Conservation (phyloP, 1,140 invertebrate species). For the Thalassaphorura encarpata region DNA sequence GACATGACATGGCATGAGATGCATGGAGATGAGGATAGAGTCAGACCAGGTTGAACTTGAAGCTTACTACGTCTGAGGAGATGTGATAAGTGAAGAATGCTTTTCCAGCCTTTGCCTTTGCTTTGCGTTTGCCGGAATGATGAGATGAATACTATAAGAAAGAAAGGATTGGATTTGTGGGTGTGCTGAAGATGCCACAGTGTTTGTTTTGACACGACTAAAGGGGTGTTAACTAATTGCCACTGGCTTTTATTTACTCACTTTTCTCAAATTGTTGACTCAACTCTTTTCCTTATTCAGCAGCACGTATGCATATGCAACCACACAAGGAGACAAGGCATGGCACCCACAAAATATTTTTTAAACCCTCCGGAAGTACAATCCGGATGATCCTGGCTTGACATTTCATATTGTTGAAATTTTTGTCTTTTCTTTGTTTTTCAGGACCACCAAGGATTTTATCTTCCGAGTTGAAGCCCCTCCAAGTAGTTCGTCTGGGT, state of each 20-base stretch:
- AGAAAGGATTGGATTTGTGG: neutral
- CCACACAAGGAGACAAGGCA: neutral
- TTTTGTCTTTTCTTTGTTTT: neutral
- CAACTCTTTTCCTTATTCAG: neutral
- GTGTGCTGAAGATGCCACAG: neutral
- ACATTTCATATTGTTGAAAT: neutral
- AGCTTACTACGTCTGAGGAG: too few species aligned
- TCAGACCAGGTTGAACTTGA: too few species aligned
- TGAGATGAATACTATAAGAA: neutral
- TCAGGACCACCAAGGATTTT: constrained; percentile 19
- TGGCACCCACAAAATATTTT: too few species aligned
- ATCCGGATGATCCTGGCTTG: too few species aligned
- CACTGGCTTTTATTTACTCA: constrained; percentile 2
- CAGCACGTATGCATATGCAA: neutral
- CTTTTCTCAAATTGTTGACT: neutral
- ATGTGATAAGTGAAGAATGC: too few species aligned
- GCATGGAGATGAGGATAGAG: too few species aligned
- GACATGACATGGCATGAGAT: too few species aligned
- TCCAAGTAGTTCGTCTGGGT: constrained; percentile 21
- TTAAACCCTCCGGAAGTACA: neutral
- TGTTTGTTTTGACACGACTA: constrained; percentile 12
- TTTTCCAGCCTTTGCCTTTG: too few species aligned
- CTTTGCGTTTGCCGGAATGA: too few species aligned
- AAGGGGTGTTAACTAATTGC: constrained; percentile 13
- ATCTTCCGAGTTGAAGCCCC: constrained; percentile 16